Evolutionary conservation across 2,888 invertebrate genomes (phyloP).

Genomic region (Cephus runcator): DNA sequence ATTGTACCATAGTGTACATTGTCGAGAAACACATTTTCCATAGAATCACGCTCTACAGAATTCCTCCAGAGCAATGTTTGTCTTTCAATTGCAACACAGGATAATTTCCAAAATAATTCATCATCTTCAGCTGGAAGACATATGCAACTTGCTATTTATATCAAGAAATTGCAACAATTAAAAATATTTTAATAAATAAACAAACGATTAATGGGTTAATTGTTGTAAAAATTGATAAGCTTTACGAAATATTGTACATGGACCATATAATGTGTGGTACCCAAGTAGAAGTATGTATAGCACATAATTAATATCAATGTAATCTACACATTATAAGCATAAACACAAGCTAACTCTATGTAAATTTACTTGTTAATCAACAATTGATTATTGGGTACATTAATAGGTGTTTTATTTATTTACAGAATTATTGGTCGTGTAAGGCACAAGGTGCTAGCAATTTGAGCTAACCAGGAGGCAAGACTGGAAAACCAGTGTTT

Average conservation of each 20-base stretch:
- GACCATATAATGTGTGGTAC: neutral
- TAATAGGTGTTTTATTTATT: constrained; percentile 39
- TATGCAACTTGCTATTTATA: neutral
- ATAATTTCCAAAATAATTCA: constrained; percentile 69
- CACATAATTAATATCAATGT: neutral
- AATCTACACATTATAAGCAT: neutral
- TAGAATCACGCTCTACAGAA: constrained; percentile 56
- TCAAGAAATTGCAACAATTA: neutral
- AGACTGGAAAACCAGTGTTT: constrained; percentile 50
- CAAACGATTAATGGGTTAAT: neutral
- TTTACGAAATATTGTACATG: neutral
- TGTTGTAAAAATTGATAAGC: neutral
- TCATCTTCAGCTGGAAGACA: constrained; percentile 58
- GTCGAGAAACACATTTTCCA: constrained; percentile 67
- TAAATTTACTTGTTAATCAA: neutral
- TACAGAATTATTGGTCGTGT: constrained; percentile 43
- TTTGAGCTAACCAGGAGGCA: constrained; percentile 55
- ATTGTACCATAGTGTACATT: constrained; percentile 72
- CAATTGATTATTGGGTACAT: neutral
- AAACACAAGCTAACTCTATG: neutral
- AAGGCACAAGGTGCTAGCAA: constrained; percentile 29
- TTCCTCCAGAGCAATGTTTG: constrained; percentile 70
- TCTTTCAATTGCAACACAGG: constrained; percentile 73
- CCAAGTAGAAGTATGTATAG: neutral
- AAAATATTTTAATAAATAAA: neutral